Conservation (phyloP, 1,140 invertebrate species). For the Neodiprion lecontei region DNA sequence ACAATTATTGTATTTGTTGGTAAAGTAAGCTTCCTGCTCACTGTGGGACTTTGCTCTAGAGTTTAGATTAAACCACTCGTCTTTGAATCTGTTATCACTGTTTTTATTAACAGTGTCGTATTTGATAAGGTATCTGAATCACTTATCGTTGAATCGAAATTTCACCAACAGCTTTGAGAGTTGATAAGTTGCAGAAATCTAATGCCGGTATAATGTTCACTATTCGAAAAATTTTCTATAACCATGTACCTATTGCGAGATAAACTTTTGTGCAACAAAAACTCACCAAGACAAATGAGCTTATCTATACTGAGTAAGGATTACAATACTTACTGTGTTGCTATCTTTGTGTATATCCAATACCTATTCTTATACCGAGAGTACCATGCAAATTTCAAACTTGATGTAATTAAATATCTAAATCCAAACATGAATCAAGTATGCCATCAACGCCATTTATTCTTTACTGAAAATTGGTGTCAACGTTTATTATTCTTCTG, state of each 20-base stretch:
- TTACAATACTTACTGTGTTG: background rate
- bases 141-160: background rate
- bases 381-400: no score
- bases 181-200: background rate
- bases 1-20: background rate
- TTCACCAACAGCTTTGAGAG: background rate
- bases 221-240: no score
- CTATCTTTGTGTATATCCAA: background rate
- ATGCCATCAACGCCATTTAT: no score
- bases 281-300: background rate
- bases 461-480: no score
- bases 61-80: background rate
- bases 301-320: background rate
- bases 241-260: no score
- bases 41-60: background rate
- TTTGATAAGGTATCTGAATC: slow-evolving; percentile 1
- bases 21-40: background rate
- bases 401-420: no score
- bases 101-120: background rate
- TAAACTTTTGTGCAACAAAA: background rate
- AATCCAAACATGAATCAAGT: no score
- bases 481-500: no score
- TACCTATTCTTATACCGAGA: background rate
- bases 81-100: background rate
- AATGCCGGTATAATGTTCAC: background rate